Base-by-base conservation (phyloP, 2,113 vertebrate species). In the Mobula hypostoma region DNA sequence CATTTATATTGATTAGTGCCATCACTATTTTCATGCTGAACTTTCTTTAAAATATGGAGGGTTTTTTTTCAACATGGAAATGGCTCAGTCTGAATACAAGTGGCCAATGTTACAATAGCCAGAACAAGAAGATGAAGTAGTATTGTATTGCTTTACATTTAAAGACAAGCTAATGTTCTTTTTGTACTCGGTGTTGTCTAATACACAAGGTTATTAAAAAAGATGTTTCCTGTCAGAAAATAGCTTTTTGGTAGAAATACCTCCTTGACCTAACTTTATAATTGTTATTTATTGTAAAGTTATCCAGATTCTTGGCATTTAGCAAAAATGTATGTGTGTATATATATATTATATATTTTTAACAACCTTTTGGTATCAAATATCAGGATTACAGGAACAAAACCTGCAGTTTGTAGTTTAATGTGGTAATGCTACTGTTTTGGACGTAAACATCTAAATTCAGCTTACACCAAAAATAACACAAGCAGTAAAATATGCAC, bases 401-500 rank as follows among this genome's bases (percentile, higher is more conserved):
- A 72, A 29, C 56, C 27, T 85, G 82, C 8, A 63, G 27, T 70
- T 93, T 92, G 15, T 48, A 93, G 36, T 40, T 93, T 70, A 93
- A 93, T 74, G 36, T 27, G 66, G 90, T 7, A n/a, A 72, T 40
- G 36, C 36, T 74, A 74, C 36, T 72, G 27, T 90, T 74, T 40
- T 93, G 68, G 83, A 68, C 19, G 70, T 93, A 48, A 93, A 74
- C 9, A 24, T 70, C 68, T 36, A 72, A 17, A 48, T 93, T 93
- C 90, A 93, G 68, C 66, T 70, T 72, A 93, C 68, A 72, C 90
- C 66, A 93, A 93, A 93, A 63, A 87, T 17, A 17, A 74, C 68
- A 93, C n/a, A 74, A n/a, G 21, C 32, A 93, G 17, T 92, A 74
- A 88, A 48, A 93, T 93, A 93, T 93, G 68, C 68, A 72, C 32